Evolutionary conservation across 2,797 vertebrate species (phyloP), one percentile per base, ranked within the genome.

Genomic region (Myotis myotis): DNA sequence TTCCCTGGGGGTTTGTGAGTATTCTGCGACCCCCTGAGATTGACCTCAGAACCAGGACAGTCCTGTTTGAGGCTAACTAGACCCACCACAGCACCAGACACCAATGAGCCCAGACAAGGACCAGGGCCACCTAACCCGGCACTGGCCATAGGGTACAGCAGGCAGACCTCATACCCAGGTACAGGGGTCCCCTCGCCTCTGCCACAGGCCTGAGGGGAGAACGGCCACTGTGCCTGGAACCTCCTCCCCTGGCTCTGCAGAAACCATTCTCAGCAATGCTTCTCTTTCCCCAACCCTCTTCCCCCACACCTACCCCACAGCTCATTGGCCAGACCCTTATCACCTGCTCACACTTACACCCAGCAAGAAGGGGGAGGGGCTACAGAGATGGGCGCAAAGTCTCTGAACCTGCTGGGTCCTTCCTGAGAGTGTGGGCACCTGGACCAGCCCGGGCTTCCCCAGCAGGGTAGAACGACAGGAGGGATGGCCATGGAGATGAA

Each of bases 111-210:
- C 11, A 4, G n/a, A n/a, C 0, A 2, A 41, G 33, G 33, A 9
- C 3, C 16, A 25, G 19, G 41, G 38, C 51, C 2, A 0, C 44
- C 19, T 19, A 53, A 47, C n/a, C 3, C 10, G 9, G 60, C 2
- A 30, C 64, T 9, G 12, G 66, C 36, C 49, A 3, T 51, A 19
- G 20, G 33, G 9, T 16, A 6, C 2, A 3, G 49, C 49, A 2
- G 15, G 8, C 2, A 1, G 6, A 41, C 38, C 47, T 0, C 22
- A 25, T 0, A 4, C 33, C n/a, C 25, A 0, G 13, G 25, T 7
- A 2, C 6, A 3, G 20, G 44, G 36, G 16, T 8, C 33, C n/a
- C 91, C 28, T 8, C 0, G 2, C 8, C 38, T 72, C 64, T 3
- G 33, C 60, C 41, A 3, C 0, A 2, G 8, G 36, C 33, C 49